Evolutionary conservation across 2,113 vertebrate species (phyloP).

Genomic region (Emydura subglobosa): DNA sequence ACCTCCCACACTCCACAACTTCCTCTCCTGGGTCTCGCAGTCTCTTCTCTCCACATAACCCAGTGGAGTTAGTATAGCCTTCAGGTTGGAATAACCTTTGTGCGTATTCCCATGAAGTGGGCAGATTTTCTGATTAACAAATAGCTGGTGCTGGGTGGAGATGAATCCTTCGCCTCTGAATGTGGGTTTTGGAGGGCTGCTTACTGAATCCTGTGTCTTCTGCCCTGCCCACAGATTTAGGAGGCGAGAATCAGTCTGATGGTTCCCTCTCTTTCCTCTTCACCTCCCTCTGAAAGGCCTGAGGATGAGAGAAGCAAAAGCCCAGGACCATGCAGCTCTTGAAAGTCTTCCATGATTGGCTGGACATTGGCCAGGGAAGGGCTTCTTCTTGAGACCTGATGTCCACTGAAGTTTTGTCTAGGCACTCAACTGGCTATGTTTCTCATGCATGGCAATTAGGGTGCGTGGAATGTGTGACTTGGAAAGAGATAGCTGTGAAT

Average conservation of each 20-base stretch:
- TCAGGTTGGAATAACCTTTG: neutral
- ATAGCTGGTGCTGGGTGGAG: neutral
- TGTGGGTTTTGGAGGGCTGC: neutral
- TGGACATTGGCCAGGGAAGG: fast-evolving
- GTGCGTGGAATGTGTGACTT: fast-evolving
- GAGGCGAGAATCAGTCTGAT: neutral
- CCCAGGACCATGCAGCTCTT: neutral
- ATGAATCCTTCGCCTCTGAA: neutral
- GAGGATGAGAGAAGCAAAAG: neutral
- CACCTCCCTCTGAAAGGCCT: neutral
- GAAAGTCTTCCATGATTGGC: neutral
- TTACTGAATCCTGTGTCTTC: neutral
- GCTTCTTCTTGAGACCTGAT: fast-evolving
- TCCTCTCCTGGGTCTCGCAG: neutral
- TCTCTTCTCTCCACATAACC: neutral
- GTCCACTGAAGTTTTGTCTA: too few species aligned
- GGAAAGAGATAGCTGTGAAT: neutral
- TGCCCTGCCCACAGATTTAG: neutral
- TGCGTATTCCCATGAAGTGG: neutral
- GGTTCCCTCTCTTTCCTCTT: neutral
- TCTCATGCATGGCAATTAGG: fast-evolving
- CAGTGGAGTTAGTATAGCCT: neutral
- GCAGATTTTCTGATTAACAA: neutral
- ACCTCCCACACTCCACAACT: fast-evolving
- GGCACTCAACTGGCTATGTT: too few species aligned